These are phyloP conservation scores for Mormyrus proboscirostris DNA, from an alignment of 2,797 vertebrate genomes.

Conservation along the genomic window DNA sequence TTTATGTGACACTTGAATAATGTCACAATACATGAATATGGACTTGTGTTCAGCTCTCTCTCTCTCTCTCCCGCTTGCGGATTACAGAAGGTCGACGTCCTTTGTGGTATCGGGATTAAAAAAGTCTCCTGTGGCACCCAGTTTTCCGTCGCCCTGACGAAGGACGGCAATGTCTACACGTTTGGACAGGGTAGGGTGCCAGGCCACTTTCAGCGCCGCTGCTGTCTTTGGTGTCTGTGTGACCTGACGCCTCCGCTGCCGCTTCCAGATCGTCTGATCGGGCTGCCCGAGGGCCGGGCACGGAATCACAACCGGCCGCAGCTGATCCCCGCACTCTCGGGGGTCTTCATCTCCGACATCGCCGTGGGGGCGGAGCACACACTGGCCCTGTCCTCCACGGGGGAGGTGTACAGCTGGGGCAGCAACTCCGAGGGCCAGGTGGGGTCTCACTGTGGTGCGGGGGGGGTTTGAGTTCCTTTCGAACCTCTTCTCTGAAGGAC, in stretches of 20 bases:
- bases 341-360: constrained; percentile 67
- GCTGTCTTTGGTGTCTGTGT: not conserved
- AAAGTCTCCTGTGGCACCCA: constrained; percentile 76
- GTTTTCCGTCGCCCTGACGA: constrained; percentile 71
- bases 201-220: not conserved
- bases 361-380: constrained; percentile 73
- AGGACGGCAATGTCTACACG: constrained; percentile 71
- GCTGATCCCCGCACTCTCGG: constrained; percentile 61
- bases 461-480: not conserved
- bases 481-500: not conserved
- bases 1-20: not conserved
- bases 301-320: constrained; percentile 75
- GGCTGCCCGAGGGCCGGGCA: constrained; percentile 70
- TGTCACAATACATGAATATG: not conserved
- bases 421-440: constrained; percentile 78
- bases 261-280: constrained; percentile 67
- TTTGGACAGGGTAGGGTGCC: constrained; percentile 68
- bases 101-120: constrained; percentile 73
- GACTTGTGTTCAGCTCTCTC: not conserved
- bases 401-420: constrained; percentile 72
- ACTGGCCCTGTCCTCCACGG: constrained; percentile 59
- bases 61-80: not conserved
- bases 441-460: not conserved
- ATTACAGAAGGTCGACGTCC: constrained; percentile 69
- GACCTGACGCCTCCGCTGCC: not conserved